phyloP scores from a whole-genome alignment of 2,888 invertebrate species.

The Platerodrilus igneus region DNA sequence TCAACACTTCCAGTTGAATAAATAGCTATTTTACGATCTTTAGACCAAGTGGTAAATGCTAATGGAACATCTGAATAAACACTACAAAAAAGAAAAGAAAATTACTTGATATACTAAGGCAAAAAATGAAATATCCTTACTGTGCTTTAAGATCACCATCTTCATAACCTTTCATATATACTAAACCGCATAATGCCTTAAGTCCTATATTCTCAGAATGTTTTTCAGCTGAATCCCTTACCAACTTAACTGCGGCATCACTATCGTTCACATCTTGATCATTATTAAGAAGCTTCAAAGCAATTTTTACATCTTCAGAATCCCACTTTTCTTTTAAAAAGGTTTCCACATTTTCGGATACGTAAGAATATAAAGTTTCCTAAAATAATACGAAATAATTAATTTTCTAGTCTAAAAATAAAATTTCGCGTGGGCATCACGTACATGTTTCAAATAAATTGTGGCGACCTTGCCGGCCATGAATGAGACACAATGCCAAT shows the following conservation, averaged over 20 bases:
- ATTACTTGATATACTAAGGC: neutral
- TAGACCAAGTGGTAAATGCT: conserved; percentile 68
- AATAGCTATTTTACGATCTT: conserved; percentile 66
- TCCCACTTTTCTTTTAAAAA: conserved; percentile 72
- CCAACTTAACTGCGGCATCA: conserved; percentile 62
- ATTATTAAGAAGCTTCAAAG: conserved; percentile 61
- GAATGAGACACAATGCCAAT: too few relatives aligned
- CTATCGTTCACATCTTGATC: conserved; percentile 34
- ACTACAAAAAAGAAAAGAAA: conserved; percentile 53
- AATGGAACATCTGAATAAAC: conserved; percentile 80
- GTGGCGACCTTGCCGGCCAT: too few relatives aligned
- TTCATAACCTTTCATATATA: conserved; percentile 83
- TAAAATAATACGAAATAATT: conserved; percentile 37
- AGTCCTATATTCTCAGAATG: conserved; percentile 76
- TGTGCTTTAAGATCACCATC: conserved; percentile 77
- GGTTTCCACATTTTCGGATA: conserved; percentile 63
- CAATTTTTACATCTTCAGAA: conserved; percentile 60
- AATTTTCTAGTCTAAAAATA: neutral
- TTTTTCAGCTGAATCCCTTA: conserved; percentile 75
- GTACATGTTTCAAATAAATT: too few relatives aligned
- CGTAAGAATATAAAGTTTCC: conserved; percentile 76
- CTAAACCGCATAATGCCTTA: conserved; percentile 85
- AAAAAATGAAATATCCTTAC: conserved; percentile 58
- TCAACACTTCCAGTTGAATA: conserved; percentile 91
- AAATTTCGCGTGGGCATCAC: too few relatives aligned